phyloP scores from a whole-genome alignment of 1,140 invertebrate genomes.

The Penaeus vannamei region DNA sequence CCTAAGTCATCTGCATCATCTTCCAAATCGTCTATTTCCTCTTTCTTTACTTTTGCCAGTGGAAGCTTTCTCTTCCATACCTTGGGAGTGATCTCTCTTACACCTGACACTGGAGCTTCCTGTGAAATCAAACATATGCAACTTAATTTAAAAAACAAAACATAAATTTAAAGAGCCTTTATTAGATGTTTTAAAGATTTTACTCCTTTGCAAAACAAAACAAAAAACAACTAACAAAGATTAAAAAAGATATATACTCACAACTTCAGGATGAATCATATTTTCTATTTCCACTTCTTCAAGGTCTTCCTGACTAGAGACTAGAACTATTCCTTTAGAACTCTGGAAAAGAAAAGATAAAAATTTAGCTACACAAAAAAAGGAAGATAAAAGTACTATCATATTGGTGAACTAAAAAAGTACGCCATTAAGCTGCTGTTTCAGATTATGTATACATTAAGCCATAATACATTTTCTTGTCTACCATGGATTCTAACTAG shows the following conservation, averaged over 20 bases:
- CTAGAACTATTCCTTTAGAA: slow-evolving; percentile 39
- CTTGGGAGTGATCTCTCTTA: slow-evolving; percentile 51
- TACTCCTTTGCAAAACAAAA: too few relatives aligned
- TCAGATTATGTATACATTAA: too few relatives aligned
- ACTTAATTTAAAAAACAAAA: neutral
- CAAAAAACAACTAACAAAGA: too few relatives aligned
- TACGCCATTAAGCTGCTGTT: neutral
- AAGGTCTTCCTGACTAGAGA: slow-evolving; percentile 32
- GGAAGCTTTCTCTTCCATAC: slow-evolving; percentile 18
- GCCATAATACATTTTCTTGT: too few relatives aligned
- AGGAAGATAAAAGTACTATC: too few relatives aligned
- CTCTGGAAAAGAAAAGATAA: slow-evolving; percentile 12
- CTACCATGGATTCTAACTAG: too few relatives aligned
- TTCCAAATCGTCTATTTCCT: neutral
- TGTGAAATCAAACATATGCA: neutral
- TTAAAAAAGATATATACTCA: slow-evolving; percentile 12
- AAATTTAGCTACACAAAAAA: neutral
- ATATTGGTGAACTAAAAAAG: neutral
- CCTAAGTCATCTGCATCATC: slow-evolving; percentile 45
- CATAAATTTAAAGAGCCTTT: too few relatives aligned
- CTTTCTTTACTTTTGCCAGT: neutral
- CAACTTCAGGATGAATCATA: slow-evolving; percentile 50
- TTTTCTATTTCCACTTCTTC: slow-evolving; percentile 58
- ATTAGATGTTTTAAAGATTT: too few relatives aligned
- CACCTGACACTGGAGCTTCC: slow-evolving; percentile 38